A percentile compares a stretch with the other conserved stretches of the same genome.
Evolutionary conservation across 2,113 vertebrate genomes (phyloP).

Genomic region (Chaenocephalus aceratus): DNA sequence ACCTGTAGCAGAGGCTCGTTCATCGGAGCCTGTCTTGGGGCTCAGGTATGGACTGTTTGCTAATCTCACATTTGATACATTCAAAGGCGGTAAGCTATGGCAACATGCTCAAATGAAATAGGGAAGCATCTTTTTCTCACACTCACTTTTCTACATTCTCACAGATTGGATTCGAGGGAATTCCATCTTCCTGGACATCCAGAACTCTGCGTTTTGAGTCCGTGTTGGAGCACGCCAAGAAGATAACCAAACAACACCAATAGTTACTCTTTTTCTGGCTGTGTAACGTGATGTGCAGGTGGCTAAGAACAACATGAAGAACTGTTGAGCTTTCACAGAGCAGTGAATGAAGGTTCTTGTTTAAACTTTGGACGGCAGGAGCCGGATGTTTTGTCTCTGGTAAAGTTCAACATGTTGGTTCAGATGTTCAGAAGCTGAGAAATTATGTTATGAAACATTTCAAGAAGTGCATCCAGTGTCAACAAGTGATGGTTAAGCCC

Average conservation of each 20-base stretch:
- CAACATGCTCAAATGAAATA: no score
- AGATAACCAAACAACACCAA: conserved; percentile 61
- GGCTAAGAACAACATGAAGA: conserved; percentile 22
- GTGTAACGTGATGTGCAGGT: not conserved
- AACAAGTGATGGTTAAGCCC: not conserved
- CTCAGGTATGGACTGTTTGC: conserved; percentile 74
- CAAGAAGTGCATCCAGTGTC: not conserved
- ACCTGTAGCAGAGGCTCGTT: conserved; percentile 84
- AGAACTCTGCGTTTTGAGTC: conserved; percentile 67
- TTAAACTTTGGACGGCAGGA: conserved; percentile 67
- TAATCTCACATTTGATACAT: not conserved
- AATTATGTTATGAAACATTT: not conserved
- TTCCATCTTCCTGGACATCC: conserved; percentile 79
- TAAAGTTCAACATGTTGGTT: conserved; percentile 48
- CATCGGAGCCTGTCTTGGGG: conserved; percentile 83
- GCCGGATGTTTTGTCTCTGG: conserved; percentile 76
- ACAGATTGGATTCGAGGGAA: conserved; percentile 75
- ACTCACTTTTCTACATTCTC: conserved; percentile 4
- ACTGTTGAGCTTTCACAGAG: conserved; percentile 61
- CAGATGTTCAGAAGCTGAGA: conserved; percentile 27
- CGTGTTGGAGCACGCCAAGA: conserved; percentile 72
- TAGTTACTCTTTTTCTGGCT: conserved; percentile 14
- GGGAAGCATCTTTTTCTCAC: no score
- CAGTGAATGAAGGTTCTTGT: conserved; percentile 78
- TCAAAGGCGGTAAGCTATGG: not conserved